A percentile compares a stretch with the other conserved stretches of the same genome.
phyloP scores from a whole-genome alignment of 2,113 vertebrate species.

The Prochilodus magdalenae region DNA sequence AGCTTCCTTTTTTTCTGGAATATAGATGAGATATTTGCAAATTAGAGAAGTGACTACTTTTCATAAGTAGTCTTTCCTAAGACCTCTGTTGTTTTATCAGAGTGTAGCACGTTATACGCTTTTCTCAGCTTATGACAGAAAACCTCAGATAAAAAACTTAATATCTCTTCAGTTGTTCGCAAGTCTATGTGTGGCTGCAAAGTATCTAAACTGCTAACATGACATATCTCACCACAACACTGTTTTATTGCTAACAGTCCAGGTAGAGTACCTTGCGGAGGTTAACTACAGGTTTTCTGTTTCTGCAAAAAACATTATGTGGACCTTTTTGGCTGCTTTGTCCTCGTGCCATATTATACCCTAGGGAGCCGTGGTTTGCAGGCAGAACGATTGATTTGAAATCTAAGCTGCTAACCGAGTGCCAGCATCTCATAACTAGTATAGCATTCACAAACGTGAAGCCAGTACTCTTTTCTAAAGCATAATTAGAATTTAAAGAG shows the following conservation, averaged over 20 bases:
- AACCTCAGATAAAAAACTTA: not conserved
- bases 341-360: constrained; percentile 50
- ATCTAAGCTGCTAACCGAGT: constrained; percentile 50
- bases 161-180: not conserved
- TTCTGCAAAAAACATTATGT: constrained; percentile 6
- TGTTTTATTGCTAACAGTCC: constrained; percentile 12
- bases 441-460: not conserved
- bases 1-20: too few relatives aligned
- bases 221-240: constrained; percentile 8
- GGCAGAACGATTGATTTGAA: constrained; percentile 47
- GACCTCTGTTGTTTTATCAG: not conserved
- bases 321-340: constrained; percentile 18
- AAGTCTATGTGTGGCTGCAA: too few relatives aligned
- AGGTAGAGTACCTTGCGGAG: constrained; percentile 4
- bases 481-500: too few relatives aligned
- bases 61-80: too few relatives aligned
- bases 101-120: not conserved
- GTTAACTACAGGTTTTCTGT: constrained; percentile 1
- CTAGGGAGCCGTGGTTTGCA: constrained; percentile 38
- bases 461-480: not conserved
- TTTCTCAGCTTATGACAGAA: not conserved
- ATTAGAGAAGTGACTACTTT: too few relatives aligned
- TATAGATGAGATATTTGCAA: too few relatives aligned
- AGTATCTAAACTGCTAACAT: constrained; percentile 2
- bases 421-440: constrained; percentile 3